A percentile compares a stretch with the other conserved stretches of the same genome.
phyloP scores from a whole-genome alignment of 2,113 vertebrate genomes.

The Meles meles region DNA sequence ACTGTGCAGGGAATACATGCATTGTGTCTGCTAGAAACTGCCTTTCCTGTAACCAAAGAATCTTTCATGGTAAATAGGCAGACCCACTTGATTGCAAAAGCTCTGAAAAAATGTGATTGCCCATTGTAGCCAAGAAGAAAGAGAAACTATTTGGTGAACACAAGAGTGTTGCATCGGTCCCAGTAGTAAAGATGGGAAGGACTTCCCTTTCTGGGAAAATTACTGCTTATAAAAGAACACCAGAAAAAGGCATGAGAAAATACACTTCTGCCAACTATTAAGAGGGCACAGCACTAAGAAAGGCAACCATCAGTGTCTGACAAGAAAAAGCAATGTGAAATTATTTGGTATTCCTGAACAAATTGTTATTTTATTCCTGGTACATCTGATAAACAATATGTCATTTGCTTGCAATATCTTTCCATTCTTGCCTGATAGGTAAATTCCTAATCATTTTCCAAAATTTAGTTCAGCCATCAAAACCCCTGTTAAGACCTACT shows the following conservation, averaged over 20 bases:
- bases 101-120: not conserved
- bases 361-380: not conserved
- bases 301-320: not conserved
- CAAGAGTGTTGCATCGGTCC: not conserved
- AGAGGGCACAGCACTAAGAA: not conserved
- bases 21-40: not conserved
- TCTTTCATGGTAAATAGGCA: not conserved
- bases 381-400: not conserved
- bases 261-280: not conserved
- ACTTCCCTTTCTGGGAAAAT: not conserved
- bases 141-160: not conserved
- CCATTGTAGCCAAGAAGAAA: not conserved
- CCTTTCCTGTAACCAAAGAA: not conserved
- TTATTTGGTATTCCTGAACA: not conserved
- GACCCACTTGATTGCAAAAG: not conserved
- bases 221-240: not conserved
- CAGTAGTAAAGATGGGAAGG: not conserved
- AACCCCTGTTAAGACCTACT: not conserved
- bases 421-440: not conserved
- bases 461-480: not conserved
- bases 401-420: not conserved
- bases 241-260: not conserved
- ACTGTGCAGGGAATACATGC: not conserved
- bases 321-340: not conserved
- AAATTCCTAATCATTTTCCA: not conserved